Base-by-base conservation (phyloP, 2,888 invertebrate species). In the Hymenopus coronatus region DNA sequence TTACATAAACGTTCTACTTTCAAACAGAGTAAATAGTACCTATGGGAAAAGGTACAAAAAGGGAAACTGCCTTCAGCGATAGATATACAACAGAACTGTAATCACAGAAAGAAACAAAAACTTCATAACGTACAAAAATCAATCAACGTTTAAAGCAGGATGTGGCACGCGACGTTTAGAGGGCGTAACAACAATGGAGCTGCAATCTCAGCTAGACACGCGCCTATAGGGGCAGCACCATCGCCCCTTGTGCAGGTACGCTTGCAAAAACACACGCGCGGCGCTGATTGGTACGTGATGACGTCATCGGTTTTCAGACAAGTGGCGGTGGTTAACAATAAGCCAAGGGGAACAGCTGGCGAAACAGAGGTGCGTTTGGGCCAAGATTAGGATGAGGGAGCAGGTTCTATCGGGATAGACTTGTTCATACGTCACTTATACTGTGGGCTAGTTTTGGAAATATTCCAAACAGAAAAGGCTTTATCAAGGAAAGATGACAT, bases 131-230 rank as follows among this genome's bases (percentile, higher is more conserved):
- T 70, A 70, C 54, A 70, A 70, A 70, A 70, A 70, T 70, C 54
- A 70, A 70, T 70, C 54, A 70, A 15, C 54, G 54, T 70, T 70
- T 70, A 70, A 70, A 70, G 54, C 54, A 70, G 54, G 54, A 70
- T 70, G 54, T 70, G 54, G 54, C 54, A 70, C 54, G 54, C 54
- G 54, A 70, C 54, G 20, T 70, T 70, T 25, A 70, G 40, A 40
- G 54, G 54, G 54, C 25, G 54, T 4, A 70, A 40, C 82, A 82
- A 87, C 87, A 87, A 87, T 87, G 82, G 40, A 40, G 87, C 87
- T 87, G 82, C 87, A 87, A 87, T 87, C 87, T 87, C 87, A 82
- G 82, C 82, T n/a, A 46, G 87, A 82, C 87, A 87, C 87, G 54
- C 87, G 87, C 82, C 82, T 54, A 70, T 54, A 86, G 54, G 86